Base-by-base conservation (phyloP, 1,140 invertebrate genomes). In the Trachymyrmex cornetzi region DNA sequence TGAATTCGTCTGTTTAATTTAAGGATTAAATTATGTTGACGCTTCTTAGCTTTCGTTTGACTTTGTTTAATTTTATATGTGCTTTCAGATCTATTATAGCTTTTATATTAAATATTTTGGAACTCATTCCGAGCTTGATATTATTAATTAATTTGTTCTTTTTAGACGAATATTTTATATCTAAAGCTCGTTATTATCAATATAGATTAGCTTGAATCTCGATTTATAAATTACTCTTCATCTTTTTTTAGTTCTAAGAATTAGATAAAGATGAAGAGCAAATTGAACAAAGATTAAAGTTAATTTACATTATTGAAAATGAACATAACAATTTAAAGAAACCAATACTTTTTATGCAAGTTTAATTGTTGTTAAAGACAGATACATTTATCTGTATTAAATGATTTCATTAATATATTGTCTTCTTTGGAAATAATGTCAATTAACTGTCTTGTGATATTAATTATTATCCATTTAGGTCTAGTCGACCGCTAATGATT, bases 101-200 rank as follows among this genome's bases (percentile, higher is more conserved):
- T 27, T 79, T 61, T 2, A n/a, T n/a, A 55, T 22, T 34, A 50
- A 50, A 44, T 77, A 44, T 77, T 77, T 61, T 61, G 19, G 1
- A 77, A 79, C 16, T 64, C 1, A 9, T 22, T 50, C 12, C 4
- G 6, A 9, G 16, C 9, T 79, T 34, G 19, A 50, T 38, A 2
- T 77, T 77, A 61, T 77, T 59, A 59, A 75, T 64, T 77, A 63
- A 0, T 0, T 4, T 63, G 4, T 53, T 34, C 34, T 0, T 0
- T n/a, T 2, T 3, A 7, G 6, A 48, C 0, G 3, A 7, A 0
- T 44, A 34, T 34, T 34, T 34, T 11, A 44, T 44, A 44, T 44
- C 38, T 44, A 44, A 44, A 44, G 1, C 38, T 44, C 9, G 9
- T 44, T 44, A 44, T 44, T 44, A 38, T 38, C 38, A 44, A 44